A percentile compares a stretch with the other conserved stretches of the same genome.
Evolutionary conservation across 1,140 invertebrate genomes (phyloP).

Genomic region (Limonius californicus): DNA sequence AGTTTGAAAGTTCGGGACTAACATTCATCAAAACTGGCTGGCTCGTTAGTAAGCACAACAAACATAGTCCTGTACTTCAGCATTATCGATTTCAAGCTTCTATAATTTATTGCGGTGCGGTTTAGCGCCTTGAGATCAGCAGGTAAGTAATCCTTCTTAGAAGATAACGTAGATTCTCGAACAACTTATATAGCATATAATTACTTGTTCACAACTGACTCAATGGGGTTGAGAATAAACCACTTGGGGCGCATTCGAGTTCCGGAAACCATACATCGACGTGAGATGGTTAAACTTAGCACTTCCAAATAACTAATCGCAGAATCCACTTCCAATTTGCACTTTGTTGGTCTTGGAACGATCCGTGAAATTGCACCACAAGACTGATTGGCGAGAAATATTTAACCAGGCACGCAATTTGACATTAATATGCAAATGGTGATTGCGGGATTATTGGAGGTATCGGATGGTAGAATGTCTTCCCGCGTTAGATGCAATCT

Average conservation of each 20-base stretch:
- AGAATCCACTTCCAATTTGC: slow-evolving; percentile 7
- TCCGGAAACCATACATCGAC: slow-evolving; percentile 6
- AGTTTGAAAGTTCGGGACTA: too few relatives aligned
- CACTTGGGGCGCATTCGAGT: slow-evolving; percentile 1
- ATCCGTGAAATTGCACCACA: slow-evolving; percentile 2
- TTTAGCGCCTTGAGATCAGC: neutral
- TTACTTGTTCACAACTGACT: slow-evolving; percentile 3
- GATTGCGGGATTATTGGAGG: too few relatives aligned
- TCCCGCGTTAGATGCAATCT: too few relatives aligned
- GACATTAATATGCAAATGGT: too few relatives aligned
- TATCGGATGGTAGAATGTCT: too few relatives aligned
- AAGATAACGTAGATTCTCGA: neutral
- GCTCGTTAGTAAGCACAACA: too few relatives aligned
- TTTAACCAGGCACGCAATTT: neutral
- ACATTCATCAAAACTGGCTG: too few relatives aligned
- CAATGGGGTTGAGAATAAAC: neutral
- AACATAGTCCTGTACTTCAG: neutral
- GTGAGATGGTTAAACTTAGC: slow-evolving; percentile 7
- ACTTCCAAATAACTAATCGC: slow-evolving; percentile 12
- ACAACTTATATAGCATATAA: slow-evolving; percentile 13
- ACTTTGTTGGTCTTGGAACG: neutral
- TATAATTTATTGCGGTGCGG: slow-evolving; percentile 1
- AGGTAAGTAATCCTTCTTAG: slow-evolving; percentile 6
- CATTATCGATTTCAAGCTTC: neutral
- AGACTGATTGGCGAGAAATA: neutral